Conservation (phyloP, 2,113 vertebrate species). For the Cephalopholis sonnerati region DNA sequence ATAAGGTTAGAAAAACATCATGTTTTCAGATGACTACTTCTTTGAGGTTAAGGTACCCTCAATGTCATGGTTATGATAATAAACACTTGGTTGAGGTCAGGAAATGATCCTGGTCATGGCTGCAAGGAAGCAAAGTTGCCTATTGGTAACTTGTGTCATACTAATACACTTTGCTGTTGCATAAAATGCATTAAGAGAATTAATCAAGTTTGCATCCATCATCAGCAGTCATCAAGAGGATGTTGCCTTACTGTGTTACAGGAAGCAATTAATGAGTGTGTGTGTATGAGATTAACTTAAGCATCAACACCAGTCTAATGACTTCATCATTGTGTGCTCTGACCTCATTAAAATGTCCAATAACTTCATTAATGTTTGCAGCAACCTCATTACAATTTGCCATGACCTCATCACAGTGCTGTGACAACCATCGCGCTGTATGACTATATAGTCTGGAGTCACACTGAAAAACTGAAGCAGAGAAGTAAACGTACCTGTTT, state of each 20-base stretch:
- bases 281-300: slow-evolving; percentile 45
- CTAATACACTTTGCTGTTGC: background rate
- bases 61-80: background rate
- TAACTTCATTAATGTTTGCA: slow-evolving; percentile 68
- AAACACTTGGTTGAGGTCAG: background rate
- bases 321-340: slow-evolving; percentile 61
- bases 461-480: background rate
- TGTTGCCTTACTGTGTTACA: slow-evolving; percentile 49
- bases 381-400: slow-evolving; percentile 69
- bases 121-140: background rate
- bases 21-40: background rate
- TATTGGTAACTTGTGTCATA: background rate
- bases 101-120: background rate
- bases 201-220: slow-evolving; percentile 51
- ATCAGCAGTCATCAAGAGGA: slow-evolving; percentile 48
- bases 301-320: slow-evolving; percentile 59
- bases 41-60: too few species aligned
- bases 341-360: slow-evolving; percentile 73
- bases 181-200: slow-evolving; percentile 39
- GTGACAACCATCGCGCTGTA: slow-evolving; percentile 21
- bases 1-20: too few species aligned
- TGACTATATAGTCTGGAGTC: slow-evolving; percentile 8
- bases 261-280: slow-evolving; percentile 52
- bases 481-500: background rate
- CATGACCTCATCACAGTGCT: slow-evolving; percentile 63